Base-by-base conservation (phyloP, 2,888 invertebrate genomes). In the Hydriomena furcata region DNA sequence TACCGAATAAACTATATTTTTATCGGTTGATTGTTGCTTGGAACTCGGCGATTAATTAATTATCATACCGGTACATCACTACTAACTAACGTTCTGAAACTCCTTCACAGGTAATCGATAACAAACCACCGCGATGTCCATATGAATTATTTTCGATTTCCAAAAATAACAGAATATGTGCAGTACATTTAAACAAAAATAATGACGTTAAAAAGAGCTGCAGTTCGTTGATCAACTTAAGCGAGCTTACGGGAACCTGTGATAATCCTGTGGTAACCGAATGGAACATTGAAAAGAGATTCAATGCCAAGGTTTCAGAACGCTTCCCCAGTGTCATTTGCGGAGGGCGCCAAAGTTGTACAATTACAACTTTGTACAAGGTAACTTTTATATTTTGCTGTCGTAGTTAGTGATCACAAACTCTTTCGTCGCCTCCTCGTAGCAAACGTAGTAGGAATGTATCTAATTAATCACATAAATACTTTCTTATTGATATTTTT, bases 261-360 rank as follows among this genome's bases (percentile, higher is more conserved):
- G 68, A 74, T 31, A 79, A 84, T 47, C 84, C 84, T 0, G 76
- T 82, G 0, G 65, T 71, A 12, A 85, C 85, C 0, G 58, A 55
- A 23, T 78, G 73, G 68, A 57, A 58, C 0, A 65, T 85, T 5
- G 37, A 41, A 11, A 61, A 40, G 41, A 32, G 5, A 11, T 59
- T 37, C 27, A 40, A 68, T 13, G 59, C 56, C 0, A 30, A 52
- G 0, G 40, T 51, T 62, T 57, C 63, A 7, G 62, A 72, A 52
- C 62, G 60, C 1, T 48, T 44, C n/a, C 47, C 66, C 1, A 55
- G 43, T 23, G 47, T 68, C 7, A 68, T 85, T 34, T 85, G 84
- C 40, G 58, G 59, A 24, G 71, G 69, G 35, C 65, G 70, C 55
- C 71, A 77, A 50, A 61, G 35, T 49, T 85, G 84, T 45, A 72